Conservation (phyloP, 2,797 vertebrate species). For the Paramormyrops hopkinsi region DNA sequence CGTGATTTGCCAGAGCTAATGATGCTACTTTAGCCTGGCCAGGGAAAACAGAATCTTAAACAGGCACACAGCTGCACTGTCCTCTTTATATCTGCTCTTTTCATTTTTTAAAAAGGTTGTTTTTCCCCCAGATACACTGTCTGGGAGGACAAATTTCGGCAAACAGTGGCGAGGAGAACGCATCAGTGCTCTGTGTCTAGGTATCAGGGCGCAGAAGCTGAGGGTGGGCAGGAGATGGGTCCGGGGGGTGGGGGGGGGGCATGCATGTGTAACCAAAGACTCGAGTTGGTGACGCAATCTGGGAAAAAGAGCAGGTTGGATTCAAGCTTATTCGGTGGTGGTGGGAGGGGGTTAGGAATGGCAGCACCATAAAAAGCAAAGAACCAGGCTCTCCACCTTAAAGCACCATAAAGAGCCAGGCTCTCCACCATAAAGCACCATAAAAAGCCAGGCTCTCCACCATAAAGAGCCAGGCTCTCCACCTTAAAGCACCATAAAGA, state of each 20-base stretch:
- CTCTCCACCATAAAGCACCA: too few species aligned
- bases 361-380: slow-evolving; percentile 32
- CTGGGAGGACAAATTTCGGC: slow-evolving; percentile 59
- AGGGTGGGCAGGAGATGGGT: slow-evolving; percentile 40
- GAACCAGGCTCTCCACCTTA: slow-evolving; percentile 19
- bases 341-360: slow-evolving; percentile 16
- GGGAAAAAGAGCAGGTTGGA: slow-evolving; percentile 48
- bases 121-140: slow-evolving; percentile 67
- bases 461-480: too few species aligned
- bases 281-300: slow-evolving; percentile 50
- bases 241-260: background rate
- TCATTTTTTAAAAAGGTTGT: slow-evolving; percentile 58
- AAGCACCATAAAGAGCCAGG: too few species aligned
- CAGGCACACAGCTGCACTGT: slow-evolving; percentile 52
- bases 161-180: slow-evolving; percentile 55
- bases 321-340: slow-evolving; percentile 31
- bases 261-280: slow-evolving; percentile 26
- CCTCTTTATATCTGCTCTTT: slow-evolving; percentile 42
- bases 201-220: slow-evolving; percentile 34
- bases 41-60: slow-evolving; percentile 63
- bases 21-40: slow-evolving; percentile 65
- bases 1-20: slow-evolving; percentile 78
- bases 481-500: too few species aligned
- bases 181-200: background rate
- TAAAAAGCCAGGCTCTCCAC: slow-evolving; percentile 28